Evolutionary conservation across 2,113 vertebrate species (phyloP).

Genomic region (Malurus alboscapulatus): DNA sequence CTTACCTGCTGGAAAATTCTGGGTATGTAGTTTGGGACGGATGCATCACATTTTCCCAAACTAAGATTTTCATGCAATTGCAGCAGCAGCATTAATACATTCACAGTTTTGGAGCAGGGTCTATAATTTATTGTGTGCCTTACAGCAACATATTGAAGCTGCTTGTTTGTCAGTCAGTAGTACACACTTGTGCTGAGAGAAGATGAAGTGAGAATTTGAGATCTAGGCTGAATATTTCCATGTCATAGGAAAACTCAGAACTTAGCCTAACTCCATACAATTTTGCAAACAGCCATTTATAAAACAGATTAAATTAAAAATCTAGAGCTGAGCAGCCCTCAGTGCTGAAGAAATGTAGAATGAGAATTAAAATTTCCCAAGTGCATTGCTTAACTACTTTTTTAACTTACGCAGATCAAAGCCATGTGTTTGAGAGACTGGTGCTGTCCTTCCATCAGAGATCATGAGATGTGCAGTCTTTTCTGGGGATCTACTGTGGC

Average conservation of each 20-base stretch:
- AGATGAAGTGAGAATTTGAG: not conserved
- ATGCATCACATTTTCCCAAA: not conserved
- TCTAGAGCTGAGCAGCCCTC: not conserved
- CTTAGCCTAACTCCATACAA: not conserved
- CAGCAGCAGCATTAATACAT: not conserved
- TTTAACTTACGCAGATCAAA: not conserved
- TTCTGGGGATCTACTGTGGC: not conserved
- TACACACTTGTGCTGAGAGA: not conserved
- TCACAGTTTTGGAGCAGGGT: not conserved
- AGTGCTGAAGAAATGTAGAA: not conserved
- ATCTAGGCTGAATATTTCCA: not conserved
- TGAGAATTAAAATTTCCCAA: not conserved
- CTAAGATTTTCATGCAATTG: not conserved
- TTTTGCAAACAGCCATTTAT: not conserved
- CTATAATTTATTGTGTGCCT: not conserved
- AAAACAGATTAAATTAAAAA: not conserved
- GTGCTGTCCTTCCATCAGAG: not conserved
- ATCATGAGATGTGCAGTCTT: not conserved
- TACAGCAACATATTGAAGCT: accelerated
- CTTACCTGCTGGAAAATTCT: not conserved
- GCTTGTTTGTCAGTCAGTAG: not conserved
- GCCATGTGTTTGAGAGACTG: not conserved
- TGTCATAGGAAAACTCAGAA: not conserved
- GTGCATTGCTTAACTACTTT: not conserved
- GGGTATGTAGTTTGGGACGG: not conserved